Evolutionary conservation across 2,113 vertebrate genomes (phyloP), one percentile per base, ranked within the genome.

Genomic region (Oplegnathus fasciatus): DNA sequence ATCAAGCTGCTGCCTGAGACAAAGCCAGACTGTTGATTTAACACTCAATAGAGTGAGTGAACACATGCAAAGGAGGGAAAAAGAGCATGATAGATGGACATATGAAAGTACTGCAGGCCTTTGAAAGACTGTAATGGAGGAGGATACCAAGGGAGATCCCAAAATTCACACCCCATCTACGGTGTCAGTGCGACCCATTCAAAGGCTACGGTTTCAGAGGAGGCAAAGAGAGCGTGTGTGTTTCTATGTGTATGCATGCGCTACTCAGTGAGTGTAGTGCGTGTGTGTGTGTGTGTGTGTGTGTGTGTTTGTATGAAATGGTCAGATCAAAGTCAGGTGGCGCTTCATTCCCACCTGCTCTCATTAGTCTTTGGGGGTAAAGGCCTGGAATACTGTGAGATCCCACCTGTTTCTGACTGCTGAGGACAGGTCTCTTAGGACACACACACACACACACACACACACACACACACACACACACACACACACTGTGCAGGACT

Each of bases 91-190:
- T 91, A 87, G 91, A 94, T 94, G 90, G 87, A 93, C 67, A 74
- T 84, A 87, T 83, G 86, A 92, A 91, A 93, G 91, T 91, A 91
- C 57, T 66, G 84, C 90, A 86, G 71, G 86, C 84, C 85, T 92
- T 91, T 94, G 92, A 91, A 92, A 92, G 88, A 93, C 78, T 87
- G 91, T 89, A 93, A 92, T 86, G 83, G 85, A 91, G 86, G 85
- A 93, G 88, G 86, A 90, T 91, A 90, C 87, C 86, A 89, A 24
- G 87, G 89, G 90, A 92, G 85, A 91, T 89, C 88, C 73, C 83
- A 74, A 78, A 91, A 83, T 91, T 94, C 93, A 93, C 93, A 94
- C 90, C 89, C 86, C 86, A 88, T 93, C 89, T 82, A 83, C 22
- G n/a, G 80, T 88, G 87, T 91, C 87, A 80, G 84, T 58, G 66